phyloP scores from a whole-genome alignment of 1,140 invertebrate species.

The Trichonephila clavata region DNA sequence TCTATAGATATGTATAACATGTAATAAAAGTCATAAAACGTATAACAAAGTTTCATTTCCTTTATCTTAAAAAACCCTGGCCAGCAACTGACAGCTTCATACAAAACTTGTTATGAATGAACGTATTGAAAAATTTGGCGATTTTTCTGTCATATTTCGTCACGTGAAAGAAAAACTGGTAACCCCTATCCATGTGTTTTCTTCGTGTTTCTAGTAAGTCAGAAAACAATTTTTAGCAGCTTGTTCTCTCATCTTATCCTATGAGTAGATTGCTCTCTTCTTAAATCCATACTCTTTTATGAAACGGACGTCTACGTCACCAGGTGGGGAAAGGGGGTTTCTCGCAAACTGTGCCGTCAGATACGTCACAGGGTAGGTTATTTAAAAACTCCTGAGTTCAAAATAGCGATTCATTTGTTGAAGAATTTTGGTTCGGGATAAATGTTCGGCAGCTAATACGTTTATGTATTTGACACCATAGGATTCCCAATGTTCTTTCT shows the following conservation, averaged over 20 bases:
- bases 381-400: constrained; percentile 61
- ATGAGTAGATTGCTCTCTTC: not conserved
- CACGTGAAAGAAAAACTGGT: not conserved
- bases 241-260: not conserved
- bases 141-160: too few relatives aligned
- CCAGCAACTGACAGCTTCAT: not conserved
- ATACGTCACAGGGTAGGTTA: constrained; percentile 65
- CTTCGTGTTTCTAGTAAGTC: not conserved
- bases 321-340: not conserved
- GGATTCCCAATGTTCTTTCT: constrained; percentile 5
- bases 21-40: too few relatives aligned
- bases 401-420: constrained; percentile 57
- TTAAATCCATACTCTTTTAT: constrained; percentile 3
- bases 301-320: not conserved
- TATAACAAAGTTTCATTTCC: not conserved
- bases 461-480: not conserved
- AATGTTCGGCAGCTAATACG: not conserved
- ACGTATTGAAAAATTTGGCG: too few relatives aligned
- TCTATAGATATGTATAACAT: too few relatives aligned
- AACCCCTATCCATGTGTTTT: not conserved
- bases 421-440: not conserved
- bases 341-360: not conserved
- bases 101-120: not conserved
- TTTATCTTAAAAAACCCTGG: not conserved
- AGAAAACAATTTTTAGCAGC: constrained; percentile 1